Evolutionary conservation across 2,113 vertebrate genomes (phyloP).

Genomic region (Pyxicephalus adspersus): DNA sequence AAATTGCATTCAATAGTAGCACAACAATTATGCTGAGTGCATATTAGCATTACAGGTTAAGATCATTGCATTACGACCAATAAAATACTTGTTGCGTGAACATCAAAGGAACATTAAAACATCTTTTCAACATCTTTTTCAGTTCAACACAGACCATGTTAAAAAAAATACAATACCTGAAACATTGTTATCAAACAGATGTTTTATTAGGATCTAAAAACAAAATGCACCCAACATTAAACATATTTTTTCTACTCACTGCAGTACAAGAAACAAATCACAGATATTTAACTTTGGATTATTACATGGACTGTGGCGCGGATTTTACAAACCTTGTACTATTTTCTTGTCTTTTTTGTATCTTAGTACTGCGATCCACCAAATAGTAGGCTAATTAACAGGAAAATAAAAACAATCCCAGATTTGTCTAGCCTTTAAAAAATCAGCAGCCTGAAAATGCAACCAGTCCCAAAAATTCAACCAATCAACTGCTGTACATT

Average conservation of each 20-base stretch:
- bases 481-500: constrained; percentile 84
- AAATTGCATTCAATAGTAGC: background rate
- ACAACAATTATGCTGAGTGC: background rate
- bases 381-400: constrained; percentile 66
- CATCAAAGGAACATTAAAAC: background rate
- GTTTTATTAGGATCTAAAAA: constrained; percentile 99
- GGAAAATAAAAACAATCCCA: constrained; percentile 78
- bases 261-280: constrained; percentile 93
- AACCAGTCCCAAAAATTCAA: constrained; percentile 80
- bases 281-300: constrained; percentile 92
- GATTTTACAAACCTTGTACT: constrained; percentile 74
- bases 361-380: constrained; percentile 38
- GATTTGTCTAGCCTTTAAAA: constrained; percentile 86
- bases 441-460: constrained; percentile 88
- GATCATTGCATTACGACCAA: background rate
- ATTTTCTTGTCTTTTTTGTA: constrained; percentile 69
- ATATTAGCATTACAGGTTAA: background rate
- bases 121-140: background rate
- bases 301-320: constrained; percentile 89
- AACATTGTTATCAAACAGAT: constrained; percentile 97
- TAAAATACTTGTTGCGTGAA: background rate
- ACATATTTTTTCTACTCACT: constrained; percentile 84
- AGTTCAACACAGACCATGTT: constrained; percentile 8
- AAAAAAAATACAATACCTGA: constrained; percentile 76
- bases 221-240: constrained; percentile 95